Evolutionary conservation across 2,113 vertebrate species (phyloP), one percentile per base, ranked within the genome.

Genomic region (Oryzias javanicus): DNA sequence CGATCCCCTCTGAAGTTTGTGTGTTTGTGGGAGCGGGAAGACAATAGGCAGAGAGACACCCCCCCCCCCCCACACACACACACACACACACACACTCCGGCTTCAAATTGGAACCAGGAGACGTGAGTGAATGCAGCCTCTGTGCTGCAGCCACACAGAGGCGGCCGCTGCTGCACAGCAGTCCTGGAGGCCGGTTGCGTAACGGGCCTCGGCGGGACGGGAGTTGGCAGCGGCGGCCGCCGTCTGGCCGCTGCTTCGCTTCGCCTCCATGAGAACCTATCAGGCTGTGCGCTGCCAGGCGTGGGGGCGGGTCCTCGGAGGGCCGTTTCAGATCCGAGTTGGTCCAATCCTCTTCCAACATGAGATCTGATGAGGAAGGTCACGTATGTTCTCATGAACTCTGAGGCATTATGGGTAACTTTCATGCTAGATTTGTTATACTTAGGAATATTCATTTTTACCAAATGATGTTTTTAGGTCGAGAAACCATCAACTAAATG

Each of bases 31-130:
- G 25, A 6, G 25, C 3, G 46, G 17, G 16, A 64, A 77, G 67
- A 83, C 72, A 82, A 78, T 71, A 29, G 55, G 22, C 53, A 50
- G 52, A 59, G 57, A 47, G 48, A 18, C 25, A 4, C 52, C 46
- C 64, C 42, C n/a, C n/a, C 45, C n/a, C 1, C 7, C 17, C n/a
- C n/a, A n/a, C n/a, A n/a, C n/a, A n/a, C n/a, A n/a, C n/a, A n/a
- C n/a, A n/a, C n/a, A n/a, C n/a, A n/a, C n/a, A n/a, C n/a, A n/a
- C n/a, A n/a, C n/a, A 19, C 7, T 64, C 20, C 57, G 60, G 55
- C 61, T 62, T 55, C 67, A 82, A 89, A 91, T 82, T 85, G 67
- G 77, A 90, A 88, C 72, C 88, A 89, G 88, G 74, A 81, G 62
- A 57, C 59, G 17, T 52, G 50, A 70, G 72, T 88, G 84, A 91